Evolutionary conservation across 2,113 vertebrate genomes (phyloP).

Genomic region (Brachyhypopomus occidentalis): DNA sequence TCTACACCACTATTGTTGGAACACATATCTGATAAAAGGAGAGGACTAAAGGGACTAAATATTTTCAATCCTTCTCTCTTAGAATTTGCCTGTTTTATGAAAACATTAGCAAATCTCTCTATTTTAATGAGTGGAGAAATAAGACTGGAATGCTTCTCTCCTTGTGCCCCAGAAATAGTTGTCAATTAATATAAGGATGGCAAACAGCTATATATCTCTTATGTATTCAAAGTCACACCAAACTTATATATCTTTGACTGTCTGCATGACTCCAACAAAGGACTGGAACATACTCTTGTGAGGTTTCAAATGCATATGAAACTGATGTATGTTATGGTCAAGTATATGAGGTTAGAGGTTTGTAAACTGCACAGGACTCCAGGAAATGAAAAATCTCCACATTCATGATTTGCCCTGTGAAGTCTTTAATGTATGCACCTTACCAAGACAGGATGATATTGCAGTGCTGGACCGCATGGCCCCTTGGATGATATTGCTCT

Average conservation of each 20-base stretch:
- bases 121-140: slow-evolving; percentile 12
- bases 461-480: slow-evolving; percentile 43
- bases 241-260: slow-evolving; percentile 78
- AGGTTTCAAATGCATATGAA: slow-evolving; percentile 80
- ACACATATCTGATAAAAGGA: too few relatives aligned
- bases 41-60: neutral
- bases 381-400: neutral
- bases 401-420: neutral
- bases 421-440: slow-evolving; percentile 16
- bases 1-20: too few relatives aligned
- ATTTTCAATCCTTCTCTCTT: neutral
- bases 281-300: slow-evolving; percentile 79
- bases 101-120: slow-evolving; percentile 79
- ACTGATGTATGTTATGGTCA: slow-evolving; percentile 79
- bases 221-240: slow-evolving; percentile 59
- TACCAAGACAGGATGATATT: slow-evolving; percentile 38
- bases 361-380: slow-evolving; percentile 54
- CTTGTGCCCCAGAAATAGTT: slow-evolving; percentile 78
- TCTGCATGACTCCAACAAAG: slow-evolving; percentile 69
- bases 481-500: slow-evolving; percentile 25
- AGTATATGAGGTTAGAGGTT: slow-evolving; percentile 78
- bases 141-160: slow-evolving; percentile 32
- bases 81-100: slow-evolving; percentile 14
- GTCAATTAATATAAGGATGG: slow-evolving; percentile 81
- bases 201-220: slow-evolving; percentile 72